These are phyloP conservation scores for Drosophila quinaria DNA, from an alignment of 2,888 invertebrate genomes.

Conservation along the genomic window DNA sequence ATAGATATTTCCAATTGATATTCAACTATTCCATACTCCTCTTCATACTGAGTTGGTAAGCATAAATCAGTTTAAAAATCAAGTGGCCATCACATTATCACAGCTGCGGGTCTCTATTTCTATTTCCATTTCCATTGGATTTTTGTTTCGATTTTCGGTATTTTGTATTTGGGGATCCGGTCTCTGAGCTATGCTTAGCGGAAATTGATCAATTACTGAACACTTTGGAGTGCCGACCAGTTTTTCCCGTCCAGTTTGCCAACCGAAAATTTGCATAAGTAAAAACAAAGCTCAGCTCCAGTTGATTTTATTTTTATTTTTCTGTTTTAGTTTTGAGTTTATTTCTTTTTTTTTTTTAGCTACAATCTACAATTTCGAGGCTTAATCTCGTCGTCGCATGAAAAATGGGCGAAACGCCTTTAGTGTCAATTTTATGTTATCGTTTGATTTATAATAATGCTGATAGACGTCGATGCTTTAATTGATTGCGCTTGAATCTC, in stretches of 20 bases:
- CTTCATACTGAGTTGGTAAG: constrained; percentile 11
- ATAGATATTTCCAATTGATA: constrained; percentile 14
- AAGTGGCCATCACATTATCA: constrained; percentile 69
- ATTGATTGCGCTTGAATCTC: constrained; percentile 61
- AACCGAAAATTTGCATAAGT: constrained; percentile 68
- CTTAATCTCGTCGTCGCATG: constrained; percentile 72
- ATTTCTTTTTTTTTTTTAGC: constrained; percentile 15
- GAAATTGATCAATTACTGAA: constrained; percentile 79
- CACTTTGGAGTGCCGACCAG: constrained; percentile 71
- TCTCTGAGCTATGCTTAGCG: constrained; percentile 54
- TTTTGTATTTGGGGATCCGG: constrained; percentile 44
- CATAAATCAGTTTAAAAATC: constrained; percentile 72
- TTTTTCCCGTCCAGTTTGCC: constrained; percentile 66
- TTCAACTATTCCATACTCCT: constrained; percentile 32
- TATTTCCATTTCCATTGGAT: background rate
- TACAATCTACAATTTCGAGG: constrained; percentile 53
- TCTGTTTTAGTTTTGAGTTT: constrained; percentile 10
- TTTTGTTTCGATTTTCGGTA: constrained; percentile 18
- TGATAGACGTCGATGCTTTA: constrained; percentile 78
- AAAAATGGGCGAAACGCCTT: constrained; percentile 80
- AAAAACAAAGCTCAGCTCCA: constrained; percentile 68
- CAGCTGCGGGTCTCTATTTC: constrained; percentile 50
- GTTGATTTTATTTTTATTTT: constrained; percentile 23
- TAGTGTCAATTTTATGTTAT: constrained; percentile 81
- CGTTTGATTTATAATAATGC: constrained; percentile 81